Evolutionary conservation across 2,797 vertebrate genomes (phyloP), one percentile per base, ranked within the genome.

Genomic region (Babyrousa celebensis): DNA sequence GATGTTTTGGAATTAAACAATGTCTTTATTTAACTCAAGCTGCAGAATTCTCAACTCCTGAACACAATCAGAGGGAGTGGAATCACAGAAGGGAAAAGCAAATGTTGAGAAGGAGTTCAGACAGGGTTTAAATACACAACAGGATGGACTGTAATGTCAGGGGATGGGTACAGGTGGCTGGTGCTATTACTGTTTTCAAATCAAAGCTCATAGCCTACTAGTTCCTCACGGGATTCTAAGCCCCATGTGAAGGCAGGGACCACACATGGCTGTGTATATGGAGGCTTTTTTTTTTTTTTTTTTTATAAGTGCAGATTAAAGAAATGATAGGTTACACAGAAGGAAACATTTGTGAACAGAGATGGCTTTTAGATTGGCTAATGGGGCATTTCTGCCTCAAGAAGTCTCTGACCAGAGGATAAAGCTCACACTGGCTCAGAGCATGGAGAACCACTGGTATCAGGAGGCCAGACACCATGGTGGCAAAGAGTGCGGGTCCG

Each of bases 1-100:
- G 65, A 36, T 96, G 25, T 74, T 89, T 40, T 62, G 70, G 27
- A 15, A 85, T 89, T 89, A 85, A 85, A 94, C 36, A 96, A 67
- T 27, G 20, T 52, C 32, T 25, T 36, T 36, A 65, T 27, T 92
- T 84, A 89, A 92, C 32, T 74, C 56, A 40, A 85, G 58, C 32
- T n/a, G 10, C 58, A 77, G 67, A 95, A 85, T 12, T 83, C n/a
- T 74, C 67, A 67, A 16, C 48, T 71, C 36, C 65, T 93, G 36
- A 87, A 95, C 92, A 77, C 40, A 92, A 77, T 29, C 7, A 95
- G 72, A 80, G n/a, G 52, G 54, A 56, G 25, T 75, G 40, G 63
- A 16, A 27, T 87, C 23, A 48, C 4, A 80, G 60, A 40, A 9
- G 80, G 89, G 58, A 77, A 63, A 70, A 96, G 63, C 56, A 62